These are phyloP conservation scores for Nyctibius bracteatus DNA, from an alignment of 2,113 vertebrate genomes.

Conservation along the genomic window DNA sequence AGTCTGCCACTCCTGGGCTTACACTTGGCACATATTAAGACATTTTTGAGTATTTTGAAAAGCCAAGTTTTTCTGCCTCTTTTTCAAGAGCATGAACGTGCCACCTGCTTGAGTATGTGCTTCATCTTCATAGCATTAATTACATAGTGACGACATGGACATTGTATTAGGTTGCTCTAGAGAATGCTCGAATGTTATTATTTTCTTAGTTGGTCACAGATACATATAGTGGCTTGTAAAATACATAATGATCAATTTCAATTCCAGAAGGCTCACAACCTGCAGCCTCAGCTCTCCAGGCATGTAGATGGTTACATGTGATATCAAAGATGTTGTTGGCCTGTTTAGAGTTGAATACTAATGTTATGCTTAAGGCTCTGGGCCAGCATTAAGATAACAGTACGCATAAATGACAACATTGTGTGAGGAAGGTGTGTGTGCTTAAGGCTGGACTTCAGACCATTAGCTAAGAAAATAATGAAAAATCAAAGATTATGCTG, in stretches of 20 bases:
- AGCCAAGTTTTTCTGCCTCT: not conserved
- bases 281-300: not conserved
- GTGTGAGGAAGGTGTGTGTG: not conserved
- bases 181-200: not conserved
- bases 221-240: not conserved
- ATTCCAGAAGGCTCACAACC: not conserved
- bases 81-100: not conserved
- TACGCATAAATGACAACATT: not conserved
- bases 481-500: not conserved
- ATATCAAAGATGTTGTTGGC: not conserved
- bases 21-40: fast-evolving
- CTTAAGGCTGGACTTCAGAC: not conserved
- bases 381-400: not conserved
- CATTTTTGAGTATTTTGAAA: not conserved
- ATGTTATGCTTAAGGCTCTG: not conserved
- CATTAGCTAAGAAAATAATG: not conserved
- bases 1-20: not conserved
- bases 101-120: not conserved
- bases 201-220: not conserved
- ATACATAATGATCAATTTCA: not conserved
- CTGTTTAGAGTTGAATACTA: not conserved
- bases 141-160: not conserved
- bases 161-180: not conserved
- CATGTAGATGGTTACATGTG: not conserved
- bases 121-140: not conserved